Percentiles rank a stretch among this genome's conserved stretches.
Evolutionary conservation across 2,888 invertebrate genomes (phyloP).

Genomic region (Osmoderma eremita): DNA sequence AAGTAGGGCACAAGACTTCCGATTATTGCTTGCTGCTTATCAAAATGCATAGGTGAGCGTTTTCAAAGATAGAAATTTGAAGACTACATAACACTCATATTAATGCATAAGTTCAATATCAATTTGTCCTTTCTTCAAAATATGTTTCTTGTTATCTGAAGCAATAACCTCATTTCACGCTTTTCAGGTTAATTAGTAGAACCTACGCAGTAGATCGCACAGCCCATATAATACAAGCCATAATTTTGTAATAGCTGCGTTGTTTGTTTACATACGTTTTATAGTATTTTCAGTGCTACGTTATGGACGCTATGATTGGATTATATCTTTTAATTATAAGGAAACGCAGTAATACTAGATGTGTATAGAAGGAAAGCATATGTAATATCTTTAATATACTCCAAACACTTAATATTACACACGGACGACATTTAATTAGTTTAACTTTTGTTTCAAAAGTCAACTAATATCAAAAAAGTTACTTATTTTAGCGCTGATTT

Average conservation of each 20-base stretch:
- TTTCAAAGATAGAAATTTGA: no score
- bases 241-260: conserved; percentile 9
- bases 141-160: not conserved
- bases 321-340: conserved; percentile 20
- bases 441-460: no score
- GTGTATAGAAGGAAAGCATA: not conserved
- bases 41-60: no score
- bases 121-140: no score
- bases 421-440: no score
- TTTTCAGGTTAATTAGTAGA: conserved; percentile 5
- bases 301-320: conserved; percentile 5
- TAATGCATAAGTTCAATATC: no score
- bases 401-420: no score
- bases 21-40: no score
- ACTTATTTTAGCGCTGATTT: no score
- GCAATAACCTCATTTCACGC: not conserved
- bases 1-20: no score
- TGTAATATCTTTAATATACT: not conserved
- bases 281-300: conserved; percentile 15
- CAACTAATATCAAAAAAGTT: no score
- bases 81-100: no score
- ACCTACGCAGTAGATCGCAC: not conserved
- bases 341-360: not conserved
- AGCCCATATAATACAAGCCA: conserved; percentile 5
- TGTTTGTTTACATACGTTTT: conserved; percentile 10